A percentile compares a stretch with the other conserved stretches of the same genome.
Evolutionary conservation across 2,888 invertebrate species (phyloP).

Genomic region (Hirtodrosophila histrioides): DNA sequence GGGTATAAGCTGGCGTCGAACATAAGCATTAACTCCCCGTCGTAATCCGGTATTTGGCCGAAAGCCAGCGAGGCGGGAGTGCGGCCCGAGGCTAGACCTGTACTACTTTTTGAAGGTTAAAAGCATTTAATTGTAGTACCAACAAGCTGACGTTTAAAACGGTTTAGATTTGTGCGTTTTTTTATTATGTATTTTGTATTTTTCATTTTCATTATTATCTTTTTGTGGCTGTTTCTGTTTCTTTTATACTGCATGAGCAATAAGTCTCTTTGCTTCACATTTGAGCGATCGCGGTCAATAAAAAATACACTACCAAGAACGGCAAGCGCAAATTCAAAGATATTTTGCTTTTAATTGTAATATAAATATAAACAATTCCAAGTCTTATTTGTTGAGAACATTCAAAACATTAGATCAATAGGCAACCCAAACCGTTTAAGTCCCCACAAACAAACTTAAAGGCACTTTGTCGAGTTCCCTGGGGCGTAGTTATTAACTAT

Average conservation of each 20-base stretch:
- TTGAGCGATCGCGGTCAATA: constrained; percentile 81
- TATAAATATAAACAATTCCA: background rate
- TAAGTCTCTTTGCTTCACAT: constrained; percentile 66
- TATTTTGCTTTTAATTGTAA: background rate
- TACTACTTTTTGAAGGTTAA: constrained; percentile 81
- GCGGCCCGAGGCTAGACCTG: constrained; percentile 65
- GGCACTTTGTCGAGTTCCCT: no score
- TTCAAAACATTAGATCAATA: no score
- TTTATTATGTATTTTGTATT: constrained; percentile 7
- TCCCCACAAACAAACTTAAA: no score
- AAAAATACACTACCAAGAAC: constrained; percentile 22
- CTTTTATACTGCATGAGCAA: constrained; percentile 53
- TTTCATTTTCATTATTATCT: constrained; percentile 26
- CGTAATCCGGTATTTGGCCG: constrained; percentile 68
- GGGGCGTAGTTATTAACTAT: no score
- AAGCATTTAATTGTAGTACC: constrained; percentile 67
- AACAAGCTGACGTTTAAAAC: constrained; percentile 43
- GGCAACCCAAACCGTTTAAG: no score
- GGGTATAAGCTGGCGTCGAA: constrained; percentile 17
- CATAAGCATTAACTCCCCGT: constrained; percentile 52
- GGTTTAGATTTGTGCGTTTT: constrained; percentile 60
- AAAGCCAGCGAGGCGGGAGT: constrained; percentile 35
- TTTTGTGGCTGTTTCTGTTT: constrained; percentile 31
- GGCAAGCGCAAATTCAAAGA: constrained; percentile 3
- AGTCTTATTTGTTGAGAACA: background rate